These are phyloP conservation scores for Tachypleus tridentatus DNA, from an alignment of 1,140 invertebrate genomes.

Conservation along the genomic window DNA sequence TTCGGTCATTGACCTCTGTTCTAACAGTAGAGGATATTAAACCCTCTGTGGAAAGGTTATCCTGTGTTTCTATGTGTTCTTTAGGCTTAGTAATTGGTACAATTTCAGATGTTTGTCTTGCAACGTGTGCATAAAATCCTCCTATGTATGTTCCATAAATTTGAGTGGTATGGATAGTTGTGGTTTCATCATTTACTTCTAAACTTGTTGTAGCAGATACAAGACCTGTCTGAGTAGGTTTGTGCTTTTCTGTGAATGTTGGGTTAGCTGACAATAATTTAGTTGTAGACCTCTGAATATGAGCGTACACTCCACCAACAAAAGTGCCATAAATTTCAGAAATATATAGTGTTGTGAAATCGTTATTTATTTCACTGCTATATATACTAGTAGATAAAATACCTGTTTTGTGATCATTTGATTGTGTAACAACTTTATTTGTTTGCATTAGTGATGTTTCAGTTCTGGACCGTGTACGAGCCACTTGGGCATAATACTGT, in stretches of 20 bases:
- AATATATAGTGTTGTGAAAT: slow-evolving; percentile 30
- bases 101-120: slow-evolving; percentile 15
- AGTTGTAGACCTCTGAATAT: slow-evolving; percentile 53
- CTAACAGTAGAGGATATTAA: slow-evolving; percentile 16
- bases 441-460: not conserved
- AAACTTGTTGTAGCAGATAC: slow-evolving; percentile 75
- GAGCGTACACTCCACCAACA: slow-evolving; percentile 35
- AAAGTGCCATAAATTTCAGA: slow-evolving; percentile 34
- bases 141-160: slow-evolving; percentile 73
- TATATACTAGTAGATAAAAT: no score
- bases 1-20: slow-evolving; percentile 49
- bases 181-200: slow-evolving; percentile 79
- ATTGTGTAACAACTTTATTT: no score
- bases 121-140: slow-evolving; percentile 71
- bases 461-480: slow-evolving; percentile 15
- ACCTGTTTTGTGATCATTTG: no score
- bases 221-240: slow-evolving; percentile 43
- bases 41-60: not conserved
- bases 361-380: no score
- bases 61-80: not conserved
- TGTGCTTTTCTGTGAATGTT: slow-evolving; percentile 48
- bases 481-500: slow-evolving; percentile 40
- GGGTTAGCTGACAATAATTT: slow-evolving; percentile 48
- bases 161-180: slow-evolving; percentile 79
- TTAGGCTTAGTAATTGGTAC: slow-evolving; percentile 7